Percentiles rank a stretch among this genome's conserved stretches.
phyloP scores from a whole-genome alignment of 92 coral and sea anemone species.

The Paragorgia papillata region DNA sequence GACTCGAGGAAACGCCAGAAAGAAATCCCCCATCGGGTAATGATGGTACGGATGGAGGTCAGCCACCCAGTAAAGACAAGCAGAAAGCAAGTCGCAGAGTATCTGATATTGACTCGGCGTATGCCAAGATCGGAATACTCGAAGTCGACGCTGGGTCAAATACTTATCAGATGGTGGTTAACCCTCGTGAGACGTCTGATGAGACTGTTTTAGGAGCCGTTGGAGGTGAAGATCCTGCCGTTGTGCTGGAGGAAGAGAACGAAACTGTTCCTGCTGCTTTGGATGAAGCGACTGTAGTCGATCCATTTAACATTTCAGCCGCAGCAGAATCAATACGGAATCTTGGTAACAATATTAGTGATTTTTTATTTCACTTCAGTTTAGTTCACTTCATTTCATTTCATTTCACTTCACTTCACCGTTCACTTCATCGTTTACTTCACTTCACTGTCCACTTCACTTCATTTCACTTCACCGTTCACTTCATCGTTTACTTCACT shows the following conservation, averaged over 20 bases:
- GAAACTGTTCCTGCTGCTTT: background rate
- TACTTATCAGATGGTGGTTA: background rate
- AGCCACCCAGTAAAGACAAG: background rate
- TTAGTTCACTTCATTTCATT: no score
- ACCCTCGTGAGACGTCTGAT: background rate
- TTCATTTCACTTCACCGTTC: no score
- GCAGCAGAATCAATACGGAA: slow-evolving; percentile 31
- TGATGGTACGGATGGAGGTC: background rate
- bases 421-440: no score
- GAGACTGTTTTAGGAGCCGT: slow-evolving; percentile 12
- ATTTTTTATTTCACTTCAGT: no score
- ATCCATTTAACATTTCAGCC: slow-evolving; percentile 15
- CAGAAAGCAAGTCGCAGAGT: slow-evolving; percentile 4
- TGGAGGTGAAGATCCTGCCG: slow-evolving; percentile 9
- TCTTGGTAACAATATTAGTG: background rate
- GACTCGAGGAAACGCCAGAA: background rate
- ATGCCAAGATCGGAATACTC: slow-evolving; percentile 8
- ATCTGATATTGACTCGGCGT: slow-evolving; percentile 11
- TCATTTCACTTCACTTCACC: no score
- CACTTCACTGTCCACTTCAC: no score
- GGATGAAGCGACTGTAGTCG: slow-evolving; percentile 2
- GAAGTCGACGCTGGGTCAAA: background rate
- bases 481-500: no score
- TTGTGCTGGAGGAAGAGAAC: background rate
- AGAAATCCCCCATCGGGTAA: background rate